Base-by-base conservation (phyloP, 1,140 invertebrate genomes). In the Formica selysi region DNA sequence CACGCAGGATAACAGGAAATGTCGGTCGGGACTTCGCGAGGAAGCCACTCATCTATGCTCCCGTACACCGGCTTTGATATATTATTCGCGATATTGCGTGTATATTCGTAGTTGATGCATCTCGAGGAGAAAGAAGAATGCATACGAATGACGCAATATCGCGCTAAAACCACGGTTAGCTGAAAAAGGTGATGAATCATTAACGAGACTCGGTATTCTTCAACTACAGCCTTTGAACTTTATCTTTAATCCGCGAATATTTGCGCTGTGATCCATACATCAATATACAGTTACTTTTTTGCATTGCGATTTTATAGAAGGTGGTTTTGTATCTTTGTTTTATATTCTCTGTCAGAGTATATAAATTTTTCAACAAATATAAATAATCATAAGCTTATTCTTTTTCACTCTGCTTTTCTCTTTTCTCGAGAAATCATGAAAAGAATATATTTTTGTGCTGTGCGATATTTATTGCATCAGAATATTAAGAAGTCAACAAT, bases 21-120 rank as follows among this genome's bases (percentile, higher is more conserved):
- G 48, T 73, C 80, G 73, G 71, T 54, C 54, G 41, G 36, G 38
- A 38, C 38, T 41, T 59, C 3, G 48, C 44, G 59, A 51, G 80
- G 61, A 62, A 89, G 74, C 67, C 19, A 4, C 29, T 67, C 76
- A 44, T 44, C 44, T 67, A 26, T 57, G 51, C 79, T 81, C 26
- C 79, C 8, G 68, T 62, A n/a, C 41, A 74, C 41, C 38, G 7
- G 51, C 26, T 59, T 22, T 73, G 67, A 76, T 73, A 62, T 78
- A 89, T 88, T 89, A 89, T 85, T 85, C 80, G 67, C 61, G 87
- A 85, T 79, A 86, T 88, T 51, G 48, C 48, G 48, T 16, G 48
- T 51, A 51, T 44, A 81, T 81, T 59, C 54, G 51, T 64, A 48
- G n/a, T 11, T 19, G 80, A 88, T 86, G 68, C 67, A 59, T 57